Percentiles rank a stretch among this genome's conserved stretches.
These are phyloP conservation scores for Baccha elongata DNA, from an alignment of 2,888 invertebrate genomes.

Conservation along the genomic window DNA sequence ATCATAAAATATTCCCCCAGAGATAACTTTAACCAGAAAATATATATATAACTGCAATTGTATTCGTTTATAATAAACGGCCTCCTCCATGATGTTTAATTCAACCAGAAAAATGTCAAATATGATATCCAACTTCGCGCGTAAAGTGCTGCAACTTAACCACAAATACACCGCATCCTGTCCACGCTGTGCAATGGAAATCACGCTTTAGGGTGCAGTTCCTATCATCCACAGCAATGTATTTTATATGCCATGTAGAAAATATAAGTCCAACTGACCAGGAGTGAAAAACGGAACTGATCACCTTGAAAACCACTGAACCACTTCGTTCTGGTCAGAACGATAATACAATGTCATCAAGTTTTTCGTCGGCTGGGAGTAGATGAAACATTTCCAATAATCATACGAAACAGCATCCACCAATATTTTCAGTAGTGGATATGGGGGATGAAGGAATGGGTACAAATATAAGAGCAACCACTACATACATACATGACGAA, in stretches of 20 bases:
- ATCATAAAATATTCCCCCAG: conserved; percentile 45
- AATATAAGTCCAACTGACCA: conserved; percentile 17
- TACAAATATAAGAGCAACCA: not conserved
- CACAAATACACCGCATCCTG: conserved; percentile 42
- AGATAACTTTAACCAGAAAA: conserved; percentile 10
- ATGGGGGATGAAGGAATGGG: not conserved
- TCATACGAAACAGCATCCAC: not conserved
- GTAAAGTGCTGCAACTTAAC: conserved; percentile 34
- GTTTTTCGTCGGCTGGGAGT: not conserved
- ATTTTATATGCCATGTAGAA: not conserved
- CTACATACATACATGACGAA: conserved; percentile 2
- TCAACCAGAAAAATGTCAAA: conserved; percentile 56
- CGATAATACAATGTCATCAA: conserved; percentile 55
- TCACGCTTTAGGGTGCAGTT: conserved; percentile 9
- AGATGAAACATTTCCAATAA: not conserved
- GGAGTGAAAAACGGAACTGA: conserved; percentile 43
- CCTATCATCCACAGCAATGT: not conserved
- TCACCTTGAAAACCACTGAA: conserved; percentile 58
- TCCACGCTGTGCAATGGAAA: conserved; percentile 15
- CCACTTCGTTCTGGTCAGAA: conserved; percentile 40
- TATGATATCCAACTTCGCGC: conserved; percentile 44
- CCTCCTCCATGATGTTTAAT: conserved; percentile 41
- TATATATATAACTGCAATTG: conserved; percentile 17
- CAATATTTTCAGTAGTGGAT: conserved; percentile 4
- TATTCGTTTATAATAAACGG: conserved; percentile 36